Base-by-base conservation (phyloP, 1,140 invertebrate species). In the Drosophila pandora region DNA sequence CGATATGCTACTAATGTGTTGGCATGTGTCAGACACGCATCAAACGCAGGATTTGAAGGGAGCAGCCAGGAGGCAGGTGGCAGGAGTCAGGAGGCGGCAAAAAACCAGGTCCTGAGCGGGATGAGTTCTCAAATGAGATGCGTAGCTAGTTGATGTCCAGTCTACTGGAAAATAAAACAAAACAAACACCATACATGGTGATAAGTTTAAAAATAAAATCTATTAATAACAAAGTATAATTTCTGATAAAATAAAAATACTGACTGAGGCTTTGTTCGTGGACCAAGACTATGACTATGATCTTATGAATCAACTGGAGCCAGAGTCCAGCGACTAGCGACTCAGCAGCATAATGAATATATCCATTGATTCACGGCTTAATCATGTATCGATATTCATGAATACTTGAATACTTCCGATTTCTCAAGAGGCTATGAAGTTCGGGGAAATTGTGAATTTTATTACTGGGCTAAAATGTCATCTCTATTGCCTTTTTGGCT, bases 21-120 rank as follows among this genome's bases (percentile, higher is more conserved):
- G 79, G 80, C 79, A 79, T 83, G 79, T 83, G 79, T 83, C 80
- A 83, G 79, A 83, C 79, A 49, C 76, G 64, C 80, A 75, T 83
- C 79, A 83, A 82, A 82, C 32, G 59, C 79, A 83, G 77, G 50
- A 70, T 65, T 73, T 43, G 34, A 49, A 43, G 41, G 10, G 39
- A 60, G 25, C 25, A 28, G 17, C 17, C 68, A 57, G 23, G 56
- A 49, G 34, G 17, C 34, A 17, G 17, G 3, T 21, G 28, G 47
- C 25, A 25, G 53, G 3, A 28, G 3, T 6, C 25, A 28, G 49
- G 13, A 13, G 7, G 7, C 34, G 32, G 55, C 21, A 53, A 58
- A 41, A 54, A 55, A 41, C n/a, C 2, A 8, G 34, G 17, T 17
- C 37, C 8, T 32, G 23, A 17, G 47, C 56, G 23, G 70, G 49